These are phyloP conservation scores for Bombyx mori DNA, from an alignment of 1,140 invertebrate species.

Conservation along the genomic window DNA sequence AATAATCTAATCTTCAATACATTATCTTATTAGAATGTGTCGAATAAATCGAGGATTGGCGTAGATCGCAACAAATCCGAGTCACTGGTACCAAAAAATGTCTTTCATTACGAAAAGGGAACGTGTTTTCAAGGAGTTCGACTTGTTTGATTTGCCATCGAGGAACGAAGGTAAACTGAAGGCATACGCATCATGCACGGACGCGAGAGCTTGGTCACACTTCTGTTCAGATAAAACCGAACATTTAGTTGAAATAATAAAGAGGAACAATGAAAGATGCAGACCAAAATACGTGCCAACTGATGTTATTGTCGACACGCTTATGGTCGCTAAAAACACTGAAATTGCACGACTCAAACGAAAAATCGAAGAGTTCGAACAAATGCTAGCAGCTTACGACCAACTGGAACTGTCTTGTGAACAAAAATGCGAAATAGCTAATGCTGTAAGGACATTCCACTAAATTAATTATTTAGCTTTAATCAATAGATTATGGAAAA, in stretches of 20 bases:
- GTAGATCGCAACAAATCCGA: too few relatives aligned
- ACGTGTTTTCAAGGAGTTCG: slow-evolving; percentile 56
- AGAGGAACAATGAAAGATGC: slow-evolving; percentile 51
- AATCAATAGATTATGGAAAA: too few relatives aligned
- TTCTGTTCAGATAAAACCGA: slow-evolving; percentile 56
- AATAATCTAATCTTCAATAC: slow-evolving; percentile 19
- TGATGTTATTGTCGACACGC: slow-evolving; percentile 61
- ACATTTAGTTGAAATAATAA: slow-evolving; percentile 59
- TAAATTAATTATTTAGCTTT: too few relatives aligned
- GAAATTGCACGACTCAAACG: slow-evolving; percentile 59
- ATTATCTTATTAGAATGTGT: slow-evolving; percentile 13
- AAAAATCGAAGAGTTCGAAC: slow-evolving; percentile 59
- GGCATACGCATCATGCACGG: slow-evolving; percentile 58
- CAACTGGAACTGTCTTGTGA: slow-evolving; percentile 51
- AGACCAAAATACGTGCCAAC: slow-evolving; percentile 60
- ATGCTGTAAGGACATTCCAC: slow-evolving; percentile 34
- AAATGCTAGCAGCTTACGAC: slow-evolving; percentile 53
- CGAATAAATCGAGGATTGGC: too few relatives aligned
- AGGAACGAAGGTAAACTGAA: slow-evolving; percentile 63
- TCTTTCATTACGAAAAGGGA: slow-evolving; percentile 65
- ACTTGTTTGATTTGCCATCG: slow-evolving; percentile 45
- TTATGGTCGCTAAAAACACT: slow-evolving; percentile 62
- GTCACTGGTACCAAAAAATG: slow-evolving; percentile 23
- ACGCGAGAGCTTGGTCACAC: slow-evolving; percentile 61
- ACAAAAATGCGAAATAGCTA: slow-evolving; percentile 57